These are phyloP conservation scores for Hipparchia sbordonii DNA, from an alignment of 2,888 invertebrate genomes.

Conservation along the genomic window DNA sequence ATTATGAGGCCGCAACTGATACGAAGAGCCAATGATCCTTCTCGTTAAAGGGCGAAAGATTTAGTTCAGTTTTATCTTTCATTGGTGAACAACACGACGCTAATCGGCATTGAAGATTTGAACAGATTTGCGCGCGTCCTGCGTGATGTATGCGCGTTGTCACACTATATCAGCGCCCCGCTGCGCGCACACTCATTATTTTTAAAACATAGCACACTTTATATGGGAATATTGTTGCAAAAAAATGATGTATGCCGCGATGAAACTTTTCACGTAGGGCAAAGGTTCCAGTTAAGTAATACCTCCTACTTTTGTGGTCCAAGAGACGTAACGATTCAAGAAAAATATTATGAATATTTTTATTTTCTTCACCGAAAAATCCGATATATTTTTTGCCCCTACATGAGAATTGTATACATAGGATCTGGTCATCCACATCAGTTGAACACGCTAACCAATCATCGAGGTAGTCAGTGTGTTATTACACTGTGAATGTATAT, in stretches of 20 bases:
- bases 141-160: conserved; percentile 49
- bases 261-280: conserved; percentile 41
- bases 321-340: background rate
- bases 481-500: too few relatives aligned
- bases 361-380: too few relatives aligned
- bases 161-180: conserved; percentile 51
- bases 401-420: too few relatives aligned
- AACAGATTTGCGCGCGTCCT: conserved; percentile 31
- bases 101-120: conserved; percentile 35
- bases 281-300: background rate
- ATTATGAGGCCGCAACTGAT: too few relatives aligned
- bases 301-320: too few relatives aligned
- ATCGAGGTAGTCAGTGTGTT: too few relatives aligned
- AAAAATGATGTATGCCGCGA: conserved; percentile 50
- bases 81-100: background rate
- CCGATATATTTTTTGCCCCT: too few relatives aligned
- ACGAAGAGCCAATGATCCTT: too few relatives aligned
- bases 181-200: conserved; percentile 56
- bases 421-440: too few relatives aligned
- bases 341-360: background rate
- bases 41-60: background rate
- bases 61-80: conserved; percentile 1
- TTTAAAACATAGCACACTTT: conserved; percentile 65
- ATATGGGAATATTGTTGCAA: conserved; percentile 62
- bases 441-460: too few relatives aligned